phyloP scores from a whole-genome alignment of 2,797 vertebrate genomes.

The Rhinatrema bivittatum region DNA sequence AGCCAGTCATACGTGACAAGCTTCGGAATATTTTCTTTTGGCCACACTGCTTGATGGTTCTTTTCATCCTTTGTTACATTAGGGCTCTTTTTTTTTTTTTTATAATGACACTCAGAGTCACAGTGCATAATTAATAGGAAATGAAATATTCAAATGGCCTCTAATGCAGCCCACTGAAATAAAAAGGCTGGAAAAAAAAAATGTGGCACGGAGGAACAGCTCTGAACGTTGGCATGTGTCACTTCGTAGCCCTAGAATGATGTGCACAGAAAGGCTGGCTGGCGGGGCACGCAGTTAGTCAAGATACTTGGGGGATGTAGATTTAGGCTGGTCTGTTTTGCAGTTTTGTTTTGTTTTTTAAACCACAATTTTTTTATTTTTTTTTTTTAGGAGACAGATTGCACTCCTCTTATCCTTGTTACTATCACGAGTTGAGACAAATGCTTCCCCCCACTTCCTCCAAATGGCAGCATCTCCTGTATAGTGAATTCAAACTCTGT shows the following conservation, averaged over 20 bases:
- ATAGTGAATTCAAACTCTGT: slow-evolving; percentile 22
- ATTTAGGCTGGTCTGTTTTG: slow-evolving; percentile 10
- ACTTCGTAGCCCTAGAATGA: slow-evolving; percentile 84
- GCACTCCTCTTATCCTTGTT: slow-evolving; percentile 36
- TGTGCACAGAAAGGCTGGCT: slow-evolving; percentile 78
- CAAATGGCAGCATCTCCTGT: slow-evolving; percentile 34
- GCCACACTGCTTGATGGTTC: slow-evolving; percentile 81
- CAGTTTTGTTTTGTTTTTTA: slow-evolving; percentile 20
- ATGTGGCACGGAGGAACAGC: slow-evolving; percentile 71
- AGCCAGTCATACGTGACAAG: slow-evolving; percentile 88
- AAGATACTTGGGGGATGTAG: not conserved
- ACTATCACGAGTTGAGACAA: slow-evolving; percentile 46
- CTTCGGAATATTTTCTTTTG: slow-evolving; percentile 91
- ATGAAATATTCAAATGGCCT: slow-evolving; percentile 99
- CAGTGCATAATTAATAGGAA: slow-evolving; percentile 99
- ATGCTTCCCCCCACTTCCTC: too few relatives aligned
- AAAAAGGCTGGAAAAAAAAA: slow-evolving; percentile 78
- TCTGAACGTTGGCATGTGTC: slow-evolving; percentile 89
- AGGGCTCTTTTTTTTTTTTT: slow-evolving; percentile 86
- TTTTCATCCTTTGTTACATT: slow-evolving; percentile 99
- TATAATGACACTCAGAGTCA: slow-evolving; percentile 99
- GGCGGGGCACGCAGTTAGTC: too few relatives aligned
- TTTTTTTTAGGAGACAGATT: slow-evolving; percentile 29
- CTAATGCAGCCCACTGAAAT: slow-evolving; percentile 97
- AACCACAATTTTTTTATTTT: slow-evolving; percentile 14